Evolutionary conservation across 2,888 invertebrate species (phyloP).

Genomic region (Zygogramma bicolorata): DNA sequence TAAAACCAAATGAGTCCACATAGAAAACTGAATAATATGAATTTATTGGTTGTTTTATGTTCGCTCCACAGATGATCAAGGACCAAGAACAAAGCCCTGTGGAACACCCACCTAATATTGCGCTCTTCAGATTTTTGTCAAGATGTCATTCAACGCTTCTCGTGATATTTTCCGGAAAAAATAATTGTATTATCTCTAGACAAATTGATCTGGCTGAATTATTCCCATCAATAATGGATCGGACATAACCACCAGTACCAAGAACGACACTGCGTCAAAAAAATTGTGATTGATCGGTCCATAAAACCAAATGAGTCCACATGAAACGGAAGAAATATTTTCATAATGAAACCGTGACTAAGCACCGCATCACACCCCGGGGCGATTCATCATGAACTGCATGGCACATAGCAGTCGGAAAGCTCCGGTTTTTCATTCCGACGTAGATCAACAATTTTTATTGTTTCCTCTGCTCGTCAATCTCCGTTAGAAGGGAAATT

Average conservation of each 20-base stretch:
- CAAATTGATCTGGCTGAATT: too few species aligned
- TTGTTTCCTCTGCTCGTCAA: constrained; percentile 11
- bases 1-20: background rate
- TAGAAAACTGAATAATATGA: too few species aligned
- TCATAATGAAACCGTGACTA: background rate
- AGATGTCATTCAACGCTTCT: too few species aligned
- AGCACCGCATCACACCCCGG: background rate
- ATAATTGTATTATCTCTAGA: too few species aligned
- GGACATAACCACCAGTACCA: background rate
- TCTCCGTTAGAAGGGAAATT: constrained; percentile 3
- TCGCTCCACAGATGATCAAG: too few species aligned
- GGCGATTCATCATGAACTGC: background rate
- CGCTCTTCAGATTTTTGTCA: too few species aligned
- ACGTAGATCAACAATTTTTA: constrained; percentile 8
- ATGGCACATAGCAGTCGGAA: background rate
- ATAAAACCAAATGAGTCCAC: background rate
- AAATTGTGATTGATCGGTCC: background rate
- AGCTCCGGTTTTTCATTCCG: background rate
- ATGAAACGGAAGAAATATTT: background rate
- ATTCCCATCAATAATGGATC: too few species aligned
- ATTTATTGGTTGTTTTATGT: too few species aligned
- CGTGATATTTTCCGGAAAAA: too few species aligned
- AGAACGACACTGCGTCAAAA: background rate
- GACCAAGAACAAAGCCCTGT: too few species aligned
- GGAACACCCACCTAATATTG: too few species aligned